phyloP scores from a whole-genome alignment of 2,797 vertebrate genomes.

The Philypnodon macrostomus region DNA sequence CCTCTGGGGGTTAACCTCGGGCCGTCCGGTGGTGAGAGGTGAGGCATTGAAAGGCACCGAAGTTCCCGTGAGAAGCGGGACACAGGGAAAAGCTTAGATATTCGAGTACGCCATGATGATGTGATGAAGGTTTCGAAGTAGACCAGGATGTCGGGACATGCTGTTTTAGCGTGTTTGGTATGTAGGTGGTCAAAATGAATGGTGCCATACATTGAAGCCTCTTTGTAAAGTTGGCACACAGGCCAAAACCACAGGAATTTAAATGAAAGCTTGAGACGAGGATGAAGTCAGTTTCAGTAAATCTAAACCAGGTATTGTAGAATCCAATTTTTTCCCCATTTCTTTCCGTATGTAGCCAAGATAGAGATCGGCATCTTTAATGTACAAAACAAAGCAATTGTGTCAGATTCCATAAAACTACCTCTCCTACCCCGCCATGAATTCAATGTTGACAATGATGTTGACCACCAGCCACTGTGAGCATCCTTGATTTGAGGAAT shows the following conservation, averaged over 20 bases:
- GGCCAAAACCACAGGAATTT: neutral
- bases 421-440: too few species aligned
- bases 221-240: neutral
- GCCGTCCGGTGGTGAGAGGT: conserved; percentile 67
- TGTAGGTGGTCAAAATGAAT: conserved; percentile 7
- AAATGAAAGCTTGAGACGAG: neutral
- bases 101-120: conserved; percentile 23
- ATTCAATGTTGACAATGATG: too few species aligned
- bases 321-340: neutral
- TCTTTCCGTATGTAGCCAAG: neutral
- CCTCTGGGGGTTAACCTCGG: conserved; percentile 75
- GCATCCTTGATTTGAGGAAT: too few species aligned
- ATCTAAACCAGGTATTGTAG: neutral
- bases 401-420: too few species aligned
- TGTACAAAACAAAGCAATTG: too few species aligned
- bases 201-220: neutral
- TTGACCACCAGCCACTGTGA: too few species aligned
- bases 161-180: neutral
- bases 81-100: conserved; percentile 30
- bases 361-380: neutral
- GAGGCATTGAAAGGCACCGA: conserved; percentile 63
- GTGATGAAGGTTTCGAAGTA: conserved; percentile 38
- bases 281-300: neutral
- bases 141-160: conserved; percentile 22
- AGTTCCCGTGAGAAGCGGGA: conserved; percentile 71